Percentiles rank a stretch among this genome's conserved stretches.
These are phyloP conservation scores for Heliconius hermathena DNA, from an alignment of 1,140 invertebrate species.

Conservation along the genomic window DNA sequence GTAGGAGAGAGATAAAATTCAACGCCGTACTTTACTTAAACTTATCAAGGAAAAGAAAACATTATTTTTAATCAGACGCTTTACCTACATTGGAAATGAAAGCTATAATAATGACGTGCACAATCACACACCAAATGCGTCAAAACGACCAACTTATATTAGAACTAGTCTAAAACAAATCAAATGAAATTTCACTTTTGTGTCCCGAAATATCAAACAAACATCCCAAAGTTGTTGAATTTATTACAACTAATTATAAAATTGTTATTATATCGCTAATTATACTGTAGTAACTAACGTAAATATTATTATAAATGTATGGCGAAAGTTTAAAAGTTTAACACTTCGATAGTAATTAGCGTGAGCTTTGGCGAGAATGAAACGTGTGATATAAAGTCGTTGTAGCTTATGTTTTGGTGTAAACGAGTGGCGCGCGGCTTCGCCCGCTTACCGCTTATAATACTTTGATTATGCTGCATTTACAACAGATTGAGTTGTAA, in stretches of 20 bases:
- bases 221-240: neutral
- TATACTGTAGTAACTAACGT: neutral
- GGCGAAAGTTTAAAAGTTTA: neutral
- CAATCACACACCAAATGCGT: neutral
- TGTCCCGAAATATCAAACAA: neutral
- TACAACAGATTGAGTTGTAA: no score
- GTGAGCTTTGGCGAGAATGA: neutral
- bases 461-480: no score
- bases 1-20: no score
- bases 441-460: no score
- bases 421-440: no score
- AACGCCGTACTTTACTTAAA: no score
- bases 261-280: neutral
- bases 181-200: neutral
- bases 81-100: no score
- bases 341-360: neutral
- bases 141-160: neutral
- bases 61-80: no score
- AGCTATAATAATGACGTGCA: neutral
- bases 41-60: no score
- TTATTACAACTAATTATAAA: neutral
- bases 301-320: neutral
- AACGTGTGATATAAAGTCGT: neutral
- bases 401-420: neutral
- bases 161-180: neutral